phyloP scores from a whole-genome alignment of 2,797 vertebrate genomes.

The Sebastes cheni region DNA sequence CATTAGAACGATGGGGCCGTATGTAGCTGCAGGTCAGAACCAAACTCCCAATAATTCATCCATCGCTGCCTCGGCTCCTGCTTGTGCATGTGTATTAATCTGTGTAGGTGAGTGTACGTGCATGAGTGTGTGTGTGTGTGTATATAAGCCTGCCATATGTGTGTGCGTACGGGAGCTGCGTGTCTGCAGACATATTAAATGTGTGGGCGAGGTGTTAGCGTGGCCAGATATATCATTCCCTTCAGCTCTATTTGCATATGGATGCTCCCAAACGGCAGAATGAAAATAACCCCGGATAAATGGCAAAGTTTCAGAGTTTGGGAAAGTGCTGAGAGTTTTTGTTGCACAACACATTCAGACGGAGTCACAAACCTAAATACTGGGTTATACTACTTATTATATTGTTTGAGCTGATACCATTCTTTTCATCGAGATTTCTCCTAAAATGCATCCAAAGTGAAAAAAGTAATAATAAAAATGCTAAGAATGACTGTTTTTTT shows the following conservation, averaged over 20 bases:
- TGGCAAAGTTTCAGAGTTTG: conserved; percentile 37
- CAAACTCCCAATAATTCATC: conserved; percentile 51
- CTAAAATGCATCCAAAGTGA: background rate
- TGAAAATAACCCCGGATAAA: conserved; percentile 46
- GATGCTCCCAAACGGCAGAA: conserved; percentile 33
- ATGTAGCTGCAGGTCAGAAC: conserved; percentile 44
- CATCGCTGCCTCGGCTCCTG: conserved; percentile 12
- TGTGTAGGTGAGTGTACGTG: background rate
- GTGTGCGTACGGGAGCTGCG: background rate
- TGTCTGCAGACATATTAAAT: conserved; percentile 51
- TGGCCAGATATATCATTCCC: conserved; percentile 50
- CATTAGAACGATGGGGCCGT: background rate
- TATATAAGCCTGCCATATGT: background rate
- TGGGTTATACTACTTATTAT: background rate
- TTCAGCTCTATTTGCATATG: conserved; percentile 52
- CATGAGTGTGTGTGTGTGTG: background rate
- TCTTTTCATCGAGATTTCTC: background rate
- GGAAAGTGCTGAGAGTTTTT: conserved; percentile 21
- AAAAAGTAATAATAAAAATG: background rate
- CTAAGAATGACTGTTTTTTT: background rate
- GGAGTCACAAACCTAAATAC: background rate
- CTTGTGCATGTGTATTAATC: conserved; percentile 1
- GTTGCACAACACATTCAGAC: background rate
- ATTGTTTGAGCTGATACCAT: background rate
- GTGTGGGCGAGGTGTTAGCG: conserved; percentile 48